Evolutionary conservation across 2,888 invertebrate genomes (phyloP), one percentile per base, ranked within the genome.

Genomic region (Sinhomidia bicolor): DNA sequence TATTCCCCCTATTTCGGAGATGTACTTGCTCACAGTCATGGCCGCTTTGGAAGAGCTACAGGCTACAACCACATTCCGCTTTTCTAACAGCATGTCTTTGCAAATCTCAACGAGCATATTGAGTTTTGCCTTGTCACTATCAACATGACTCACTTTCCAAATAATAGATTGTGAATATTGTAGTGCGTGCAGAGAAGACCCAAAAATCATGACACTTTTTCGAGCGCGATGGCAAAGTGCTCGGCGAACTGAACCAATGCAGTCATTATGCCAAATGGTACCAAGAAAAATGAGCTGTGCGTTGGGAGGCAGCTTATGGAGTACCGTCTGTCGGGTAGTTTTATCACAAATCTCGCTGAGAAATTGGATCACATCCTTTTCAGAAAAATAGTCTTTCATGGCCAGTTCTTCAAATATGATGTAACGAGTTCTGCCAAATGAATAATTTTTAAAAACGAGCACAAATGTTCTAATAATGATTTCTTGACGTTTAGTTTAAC

Each of bases 381-480:
- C 65, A 23, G 36, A 60, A 14, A 32, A 41, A 7, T n/a, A 23
- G 5, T 68, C 2, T 41, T 60, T 20, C 80, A 80, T 68, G n/a
- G 23, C 86, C 1, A 81, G 23, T 23, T 87, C 86, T 14, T 87
- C 86, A 23, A 87, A 81, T 5, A 87, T 26, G 4, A 81, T 12
- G 32, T 41, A 87, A 6, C 44, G 47, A 0, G 57, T 14, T 47
- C 86, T 74, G 71, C 14, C 1, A 12, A 29, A n/a, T 47, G 17
- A 36, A 20, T 17, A 9, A 41, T n/a, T 4, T n/a, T 36, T 36
- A 36, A 36, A 36, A n/a, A n/a, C 3, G 32, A 36, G 29, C 57
- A 57, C 14, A 20, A 1, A 60, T 4, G 14, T 20, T n/a, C 32
- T n/a, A n/a, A n/a, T n/a, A n/a, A n/a, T n/a, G n/a, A n/a, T n/a